A percentile compares a stretch with the other conserved stretches of the same genome.
phyloP scores from a whole-genome alignment of 2,888 invertebrate species.

The Didymodactylos carnosus region DNA sequence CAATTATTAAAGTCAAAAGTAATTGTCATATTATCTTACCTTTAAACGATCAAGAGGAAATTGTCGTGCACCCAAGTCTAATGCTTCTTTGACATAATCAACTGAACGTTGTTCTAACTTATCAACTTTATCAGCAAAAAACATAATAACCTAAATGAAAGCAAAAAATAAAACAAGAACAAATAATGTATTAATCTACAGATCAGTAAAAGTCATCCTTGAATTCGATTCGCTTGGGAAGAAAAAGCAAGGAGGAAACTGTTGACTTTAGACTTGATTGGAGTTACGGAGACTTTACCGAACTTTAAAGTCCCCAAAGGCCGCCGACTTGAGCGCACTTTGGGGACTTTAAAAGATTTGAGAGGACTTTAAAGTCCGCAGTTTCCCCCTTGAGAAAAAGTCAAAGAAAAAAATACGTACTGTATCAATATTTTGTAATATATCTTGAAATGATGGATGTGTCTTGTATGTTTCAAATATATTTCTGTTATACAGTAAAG shows the following conservation, averaged over 20 bases:
- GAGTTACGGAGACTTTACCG: too few relatives aligned
- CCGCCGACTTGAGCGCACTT: background rate
- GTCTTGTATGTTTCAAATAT: constrained; percentile 56
- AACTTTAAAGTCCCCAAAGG: too few relatives aligned
- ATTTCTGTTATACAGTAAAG: constrained; percentile 71
- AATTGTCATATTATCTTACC: constrained; percentile 40
- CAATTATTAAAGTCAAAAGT: background rate
- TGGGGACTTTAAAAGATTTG: too few relatives aligned
- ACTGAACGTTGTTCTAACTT: constrained; percentile 43
- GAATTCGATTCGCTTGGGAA: too few relatives aligned
- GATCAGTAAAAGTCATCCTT: too few relatives aligned
- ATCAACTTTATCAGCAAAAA: constrained; percentile 48
- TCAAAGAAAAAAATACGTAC: constrained; percentile 10
- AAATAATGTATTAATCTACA: background rate
- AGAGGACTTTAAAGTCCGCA: too few relatives aligned
- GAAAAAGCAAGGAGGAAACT: too few relatives aligned
- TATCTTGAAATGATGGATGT: constrained; percentile 62
- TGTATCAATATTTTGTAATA: constrained; percentile 14
- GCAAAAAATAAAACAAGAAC: background rate
- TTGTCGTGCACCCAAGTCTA: constrained; percentile 69
- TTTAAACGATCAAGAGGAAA: constrained; percentile 82
- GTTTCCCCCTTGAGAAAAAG: too few relatives aligned
- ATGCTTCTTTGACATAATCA: constrained; percentile 61
- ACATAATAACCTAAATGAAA: constrained; percentile 44
- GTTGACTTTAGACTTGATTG: background rate